Evolutionary conservation across 1,140 invertebrate species (phyloP), one percentile per base, ranked within the genome.

Genomic region (Trissolcus basalis): DNA sequence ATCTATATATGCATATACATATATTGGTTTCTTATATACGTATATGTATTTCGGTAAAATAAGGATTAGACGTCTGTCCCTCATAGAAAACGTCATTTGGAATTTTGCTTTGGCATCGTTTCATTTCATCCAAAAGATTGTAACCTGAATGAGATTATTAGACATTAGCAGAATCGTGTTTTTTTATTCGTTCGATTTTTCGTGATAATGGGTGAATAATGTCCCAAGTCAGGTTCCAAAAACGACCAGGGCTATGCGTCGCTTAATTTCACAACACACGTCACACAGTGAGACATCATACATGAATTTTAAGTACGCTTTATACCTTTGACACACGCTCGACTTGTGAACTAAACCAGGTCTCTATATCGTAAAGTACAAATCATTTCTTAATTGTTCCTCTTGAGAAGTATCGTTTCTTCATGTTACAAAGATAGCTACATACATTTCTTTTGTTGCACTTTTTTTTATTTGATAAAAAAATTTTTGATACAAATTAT

Each of bases 41-140:
- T 85, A 85, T 83, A 86, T 82, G 83, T 86, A 86, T 72, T 72
- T 84, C 79, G 74, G 73, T 82, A 85, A 84, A 78, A 69, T 85
- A 83, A 78, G 48, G 77, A 82, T 84, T 82, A 85, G 79, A 80
- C 81, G 82, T 80, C 80, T 50, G 14, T 36, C 14, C 43, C 55
- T 13, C 12, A 14, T 33, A 2, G 33, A 19, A 11, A 59, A 51
- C 55, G 55, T 54, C 32, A 53, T 48, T 69, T 68, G 56, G 41
- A 69, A 61, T 54, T 56, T 61, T 56, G 51, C 53, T 47, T 51
- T 32, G 44, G 33, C 15, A 13, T 11, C 8, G 33, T 14, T 49
- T 27, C 19, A 27, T 27, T 27, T 27, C 6, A 27, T 27, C 19
- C 6, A 6, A 6, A 27, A 27, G 19, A 3, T 27, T 27, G 19